Percentiles rank a stretch among this genome's conserved stretches.
Evolutionary conservation across 1,140 invertebrate genomes (phyloP).

Genomic region (Drosophila guanche): DNA sequence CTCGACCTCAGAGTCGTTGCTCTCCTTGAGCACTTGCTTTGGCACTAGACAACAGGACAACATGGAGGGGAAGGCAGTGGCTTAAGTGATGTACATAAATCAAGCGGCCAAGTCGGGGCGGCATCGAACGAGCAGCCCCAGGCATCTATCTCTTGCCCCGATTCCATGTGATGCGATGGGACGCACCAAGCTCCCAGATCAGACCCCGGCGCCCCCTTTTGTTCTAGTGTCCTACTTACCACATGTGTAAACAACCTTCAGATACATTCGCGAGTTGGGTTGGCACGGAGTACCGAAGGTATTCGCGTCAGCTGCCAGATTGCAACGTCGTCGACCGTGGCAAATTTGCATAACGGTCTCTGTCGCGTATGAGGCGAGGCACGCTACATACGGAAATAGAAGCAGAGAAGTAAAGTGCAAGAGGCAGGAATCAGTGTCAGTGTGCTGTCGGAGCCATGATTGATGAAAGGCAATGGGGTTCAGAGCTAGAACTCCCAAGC

Average conservation of each 20-base stretch:
- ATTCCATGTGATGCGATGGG: slow-evolving; percentile 31
- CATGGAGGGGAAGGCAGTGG: slow-evolving; percentile 20
- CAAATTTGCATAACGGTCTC: slow-evolving; percentile 95
- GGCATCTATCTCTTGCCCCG: slow-evolving; percentile 55
- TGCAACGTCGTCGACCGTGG: slow-evolving; percentile 93
- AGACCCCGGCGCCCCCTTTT: slow-evolving; percentile 10
- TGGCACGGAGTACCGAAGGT: slow-evolving; percentile 95
- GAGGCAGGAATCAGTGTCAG: not conserved
- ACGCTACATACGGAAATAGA: slow-evolving; percentile 86
- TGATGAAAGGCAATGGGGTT: slow-evolving; percentile 10
- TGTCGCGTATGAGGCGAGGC: slow-evolving; percentile 93
- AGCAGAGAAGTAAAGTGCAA: slow-evolving; percentile 1
- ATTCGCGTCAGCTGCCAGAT: slow-evolving; percentile 90
- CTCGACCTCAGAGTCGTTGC: slow-evolving; percentile 89
- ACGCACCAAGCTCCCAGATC: slow-evolving; percentile 31
- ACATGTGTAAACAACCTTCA: slow-evolving; percentile 96
- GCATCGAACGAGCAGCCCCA: slow-evolving; percentile 32
- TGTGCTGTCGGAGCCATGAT: slow-evolving; percentile 20
- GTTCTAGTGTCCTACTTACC: slow-evolving; percentile 88
- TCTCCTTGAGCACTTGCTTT: slow-evolving; percentile 91
- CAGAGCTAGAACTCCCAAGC: not conserved
- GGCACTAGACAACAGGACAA: slow-evolving; percentile 85
- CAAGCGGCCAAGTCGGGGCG: slow-evolving; percentile 21
- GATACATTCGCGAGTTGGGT: slow-evolving; percentile 92
- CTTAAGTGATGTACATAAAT: slow-evolving; percentile 48